Conservation (phyloP, 1,140 invertebrate genomes). For the Drosophila pseudoananassae region DNA sequence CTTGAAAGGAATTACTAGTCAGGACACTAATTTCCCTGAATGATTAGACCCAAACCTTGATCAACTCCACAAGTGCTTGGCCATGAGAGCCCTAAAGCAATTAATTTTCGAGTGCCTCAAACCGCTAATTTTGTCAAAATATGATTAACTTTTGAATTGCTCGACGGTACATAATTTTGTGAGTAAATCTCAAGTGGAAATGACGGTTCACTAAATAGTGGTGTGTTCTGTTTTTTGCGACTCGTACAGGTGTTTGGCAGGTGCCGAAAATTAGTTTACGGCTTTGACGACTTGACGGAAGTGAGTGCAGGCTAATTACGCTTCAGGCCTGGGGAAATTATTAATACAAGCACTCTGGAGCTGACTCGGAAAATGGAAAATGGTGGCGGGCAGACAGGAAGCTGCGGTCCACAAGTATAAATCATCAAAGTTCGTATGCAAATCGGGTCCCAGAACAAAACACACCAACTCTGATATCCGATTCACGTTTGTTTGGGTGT, state of each 20-base stretch:
- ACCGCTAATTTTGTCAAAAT: conserved; percentile 29
- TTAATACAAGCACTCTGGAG: conserved; percentile 7
- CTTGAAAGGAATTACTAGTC: too few relatives aligned
- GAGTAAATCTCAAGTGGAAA: conserved; percentile 41
- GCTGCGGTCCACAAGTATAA: conserved; percentile 30
- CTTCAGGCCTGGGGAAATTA: background rate
- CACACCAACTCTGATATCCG: conserved; percentile 7
- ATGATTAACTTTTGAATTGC: background rate
- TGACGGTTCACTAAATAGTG: conserved; percentile 6
- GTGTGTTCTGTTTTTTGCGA: background rate
- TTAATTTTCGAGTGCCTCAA: conserved; percentile 29
- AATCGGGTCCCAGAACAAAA: conserved; percentile 49
- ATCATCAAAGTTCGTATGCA: conserved; percentile 74
- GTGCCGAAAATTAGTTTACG: background rate
- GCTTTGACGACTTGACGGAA: conserved; percentile 1
- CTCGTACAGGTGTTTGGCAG: conserved; percentile 20
- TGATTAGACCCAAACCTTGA: too few relatives aligned
- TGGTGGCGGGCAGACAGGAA: conserved; percentile 54
- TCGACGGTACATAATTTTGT: too few relatives aligned
- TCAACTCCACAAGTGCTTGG: conserved; percentile 7
- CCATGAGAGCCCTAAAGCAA: conserved; percentile 9
- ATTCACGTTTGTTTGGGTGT: conserved; percentile 32
- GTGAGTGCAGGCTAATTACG: background rate
- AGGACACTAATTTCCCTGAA: too few relatives aligned
- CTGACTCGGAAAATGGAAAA: conserved; percentile 1